These are phyloP conservation scores for Allophyes oxyacanthae DNA, from an alignment of 2,888 invertebrate genomes.

Conservation along the genomic window DNA sequence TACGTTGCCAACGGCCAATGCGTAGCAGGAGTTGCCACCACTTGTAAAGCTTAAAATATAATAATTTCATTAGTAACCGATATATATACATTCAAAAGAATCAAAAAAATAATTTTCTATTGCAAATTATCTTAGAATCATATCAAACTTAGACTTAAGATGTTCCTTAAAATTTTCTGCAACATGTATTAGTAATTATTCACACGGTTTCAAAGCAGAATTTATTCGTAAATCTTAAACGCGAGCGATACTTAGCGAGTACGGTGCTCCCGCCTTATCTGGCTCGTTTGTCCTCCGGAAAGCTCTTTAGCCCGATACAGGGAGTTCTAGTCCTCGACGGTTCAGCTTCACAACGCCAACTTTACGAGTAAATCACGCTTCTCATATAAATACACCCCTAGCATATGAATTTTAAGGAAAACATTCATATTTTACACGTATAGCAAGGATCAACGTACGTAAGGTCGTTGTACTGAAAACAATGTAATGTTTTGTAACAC, in stretches of 20 bases:
- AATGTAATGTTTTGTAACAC: slow-evolving; percentile 35
- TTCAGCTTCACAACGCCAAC: slow-evolving; percentile 52
- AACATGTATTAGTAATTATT: slow-evolving; percentile 21
- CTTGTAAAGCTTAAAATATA: too few species aligned
- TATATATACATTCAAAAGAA: too few species aligned
- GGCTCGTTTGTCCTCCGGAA: slow-evolving; percentile 82
- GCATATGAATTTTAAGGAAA: slow-evolving; percentile 23
- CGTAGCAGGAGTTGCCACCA: too few species aligned
- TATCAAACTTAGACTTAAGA: too few species aligned
- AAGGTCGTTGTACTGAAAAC: slow-evolving; percentile 45
- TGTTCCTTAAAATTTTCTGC: not conserved
- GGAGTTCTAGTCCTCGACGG: slow-evolving; percentile 59
- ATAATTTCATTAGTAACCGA: too few species aligned
- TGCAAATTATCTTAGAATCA: too few species aligned
- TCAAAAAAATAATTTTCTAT: too few species aligned
- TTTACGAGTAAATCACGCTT: slow-evolving; percentile 47
- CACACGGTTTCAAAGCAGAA: slow-evolving; percentile 34
- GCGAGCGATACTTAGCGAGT: slow-evolving; percentile 52
- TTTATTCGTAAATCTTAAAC: slow-evolving; percentile 43
- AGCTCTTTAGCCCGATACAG: slow-evolving; percentile 77
- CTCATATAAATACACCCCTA: slow-evolving; percentile 17
- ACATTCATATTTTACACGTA: slow-evolving; percentile 16
- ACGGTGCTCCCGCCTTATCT: slow-evolving; percentile 75
- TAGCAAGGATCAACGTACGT: slow-evolving; percentile 36
- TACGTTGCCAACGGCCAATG: too few species aligned